Base-by-base conservation (phyloP, 2,888 invertebrate genomes). In the Mimachlamys varia region DNA sequence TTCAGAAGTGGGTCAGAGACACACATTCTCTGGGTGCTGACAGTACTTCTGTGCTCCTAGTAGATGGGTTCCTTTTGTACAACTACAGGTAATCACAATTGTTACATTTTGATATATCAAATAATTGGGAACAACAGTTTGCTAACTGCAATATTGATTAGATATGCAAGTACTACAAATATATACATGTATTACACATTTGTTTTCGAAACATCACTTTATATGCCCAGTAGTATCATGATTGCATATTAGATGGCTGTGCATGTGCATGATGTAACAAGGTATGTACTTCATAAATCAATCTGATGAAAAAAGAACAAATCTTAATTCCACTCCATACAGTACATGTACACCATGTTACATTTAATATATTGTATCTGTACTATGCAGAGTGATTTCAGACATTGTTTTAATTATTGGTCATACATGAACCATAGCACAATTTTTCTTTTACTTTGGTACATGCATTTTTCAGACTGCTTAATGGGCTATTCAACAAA, bases 1-100 rank as follows among this genome's bases (percentile, higher is more conserved):
- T 95, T 15, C 90, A 94, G 53, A 62, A 90, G 3, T 91, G 91
- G 90, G 93, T 93, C 17, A 88, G 88, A 22, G 58, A 53, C 22
- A 88, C 88, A 2, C 88, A 88, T 12, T 62, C 91, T 87, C 19
- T 90, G 49, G 50, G 27, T 33, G 55, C 87, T 44, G 89, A 53
- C 76, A 89, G 92, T 38, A 27, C 87, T 0, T 38, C 91, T 37
- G 62, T 95, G 76, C 90, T 95, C 7, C 88, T 95, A 87, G 91
- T 95, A 33, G 95, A 95, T 87, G 95, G 95, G 7, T 95, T 94
- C 92, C 93, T 94, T 55, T 93, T 95, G 62, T 95, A 94, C 92
- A 95, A 94, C 19, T 94, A 94, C 92, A 93, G 93, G 95, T 95
- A 93, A 89, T 88, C 87, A 22, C 19, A 88, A 58, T n/a, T 58